Conservation (phyloP, 2,888 invertebrate genomes). For the Plagodis pulveraria region DNA sequence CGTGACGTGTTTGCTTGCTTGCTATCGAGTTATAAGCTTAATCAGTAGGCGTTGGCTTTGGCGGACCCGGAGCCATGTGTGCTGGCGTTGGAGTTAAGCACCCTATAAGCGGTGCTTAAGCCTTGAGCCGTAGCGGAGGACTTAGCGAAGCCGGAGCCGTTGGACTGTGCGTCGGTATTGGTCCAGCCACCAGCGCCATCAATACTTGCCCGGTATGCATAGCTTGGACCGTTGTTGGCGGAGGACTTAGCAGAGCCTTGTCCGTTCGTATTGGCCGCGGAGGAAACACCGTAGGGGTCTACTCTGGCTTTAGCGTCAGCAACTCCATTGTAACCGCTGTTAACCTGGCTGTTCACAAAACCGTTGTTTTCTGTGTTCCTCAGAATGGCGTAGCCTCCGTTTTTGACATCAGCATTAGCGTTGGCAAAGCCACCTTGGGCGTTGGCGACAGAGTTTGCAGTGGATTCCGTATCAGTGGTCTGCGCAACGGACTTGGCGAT, state of each 20-base stretch:
- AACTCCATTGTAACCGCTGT: slow-evolving; percentile 39
- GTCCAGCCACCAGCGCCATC: slow-evolving; percentile 41
- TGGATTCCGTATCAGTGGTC: neutral
- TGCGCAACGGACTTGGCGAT: slow-evolving; percentile 46
- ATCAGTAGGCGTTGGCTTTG: slow-evolving; percentile 59
- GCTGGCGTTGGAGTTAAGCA: slow-evolving; percentile 62
- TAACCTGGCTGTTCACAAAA: slow-evolving; percentile 42
- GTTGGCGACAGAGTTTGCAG: neutral
- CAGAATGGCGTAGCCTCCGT: slow-evolving; percentile 59
- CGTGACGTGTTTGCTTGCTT: slow-evolving; percentile 70
- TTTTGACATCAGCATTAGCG: slow-evolving; percentile 55
- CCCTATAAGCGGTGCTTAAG: slow-evolving; percentile 56
- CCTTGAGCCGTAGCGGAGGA: slow-evolving; percentile 59
- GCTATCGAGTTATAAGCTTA: slow-evolving; percentile 39
- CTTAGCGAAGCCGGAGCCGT: slow-evolving; percentile 62
- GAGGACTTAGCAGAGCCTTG: slow-evolving; percentile 37
- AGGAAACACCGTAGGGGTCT: slow-evolving; percentile 36
- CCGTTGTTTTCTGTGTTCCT: slow-evolving; percentile 47
- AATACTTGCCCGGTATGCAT: slow-evolving; percentile 27
- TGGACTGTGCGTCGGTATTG: slow-evolving; percentile 55
- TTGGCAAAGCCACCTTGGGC: slow-evolving; percentile 43
- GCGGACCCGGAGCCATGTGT: slow-evolving; percentile 60
- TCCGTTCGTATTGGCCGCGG: slow-evolving; percentile 46
- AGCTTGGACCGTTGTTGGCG: slow-evolving; percentile 45
- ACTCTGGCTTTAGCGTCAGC: slow-evolving; percentile 22